phyloP scores from a whole-genome alignment of 2,888 invertebrate genomes.

The Tachina lurida region DNA sequence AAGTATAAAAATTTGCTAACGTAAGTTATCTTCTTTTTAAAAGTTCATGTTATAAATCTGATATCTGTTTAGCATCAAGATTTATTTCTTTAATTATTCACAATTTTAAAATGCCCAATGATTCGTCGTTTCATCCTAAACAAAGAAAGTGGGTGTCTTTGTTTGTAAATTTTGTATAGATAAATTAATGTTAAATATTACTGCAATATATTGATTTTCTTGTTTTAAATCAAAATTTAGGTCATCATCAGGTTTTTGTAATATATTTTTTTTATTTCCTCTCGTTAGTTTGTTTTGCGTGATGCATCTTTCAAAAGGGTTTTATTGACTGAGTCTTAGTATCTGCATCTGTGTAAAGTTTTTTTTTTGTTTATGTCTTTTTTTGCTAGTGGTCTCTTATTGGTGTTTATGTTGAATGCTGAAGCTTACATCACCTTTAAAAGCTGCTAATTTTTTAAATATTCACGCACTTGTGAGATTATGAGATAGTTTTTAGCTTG shows the following conservation, averaged over 20 bases:
- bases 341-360: neutral
- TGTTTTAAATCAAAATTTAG: conserved; percentile 22
- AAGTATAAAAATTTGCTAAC: neutral
- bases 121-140: neutral
- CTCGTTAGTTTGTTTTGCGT: conserved; percentile 4
- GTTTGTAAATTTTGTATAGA: conserved; percentile 1
- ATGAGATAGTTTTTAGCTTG: neutral
- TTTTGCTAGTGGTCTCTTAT: conserved; percentile 40
- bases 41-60: neutral
- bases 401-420: conserved; percentile 20
- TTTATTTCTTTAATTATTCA: conserved; percentile 11
- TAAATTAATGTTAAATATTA: conserved; percentile 5
- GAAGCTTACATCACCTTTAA: conserved; percentile 47
- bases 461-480: neutral
- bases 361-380: neutral
- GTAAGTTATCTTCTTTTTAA: neutral
- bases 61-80: neutral
- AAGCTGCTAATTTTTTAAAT: conserved; percentile 64
- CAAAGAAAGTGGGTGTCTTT: conserved; percentile 62
- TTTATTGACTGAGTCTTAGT: neutral
- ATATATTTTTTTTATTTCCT: conserved; percentile 9
- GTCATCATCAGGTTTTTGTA: conserved; percentile 57
- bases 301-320: conserved; percentile 30
- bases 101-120: conserved; percentile 1
- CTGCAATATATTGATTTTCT: conserved; percentile 44